Conservation (phyloP, 37 sponge, comb jelly and placozoan species). For the Bolinopsis microptera region DNA sequence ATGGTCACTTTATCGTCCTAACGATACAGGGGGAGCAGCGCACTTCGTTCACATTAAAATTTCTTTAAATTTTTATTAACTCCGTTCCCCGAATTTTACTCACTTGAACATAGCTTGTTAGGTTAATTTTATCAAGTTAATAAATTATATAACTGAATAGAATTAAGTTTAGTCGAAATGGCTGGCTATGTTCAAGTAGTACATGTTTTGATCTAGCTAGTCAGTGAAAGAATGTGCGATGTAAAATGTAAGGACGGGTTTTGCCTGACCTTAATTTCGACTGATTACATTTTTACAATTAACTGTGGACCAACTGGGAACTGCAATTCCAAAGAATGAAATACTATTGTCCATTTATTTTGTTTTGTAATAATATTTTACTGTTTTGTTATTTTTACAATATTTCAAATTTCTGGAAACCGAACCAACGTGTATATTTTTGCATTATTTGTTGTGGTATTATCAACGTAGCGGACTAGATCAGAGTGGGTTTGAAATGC, state of each 20-base stretch:
- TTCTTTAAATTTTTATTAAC: neutral
- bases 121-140: neutral
- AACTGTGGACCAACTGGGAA: neutral
- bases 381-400: slow-evolving; percentile 44
- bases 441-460: no score
- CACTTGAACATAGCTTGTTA: neutral
- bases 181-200: neutral
- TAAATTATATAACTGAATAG: neutral
- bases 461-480: no score
- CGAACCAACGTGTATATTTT: no score
- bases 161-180: neutral
- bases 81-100: neutral
- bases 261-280: neutral
- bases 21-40: no score
- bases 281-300: neutral
- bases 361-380: slow-evolving; percentile 43
- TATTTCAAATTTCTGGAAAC: slow-evolving; percentile 37
- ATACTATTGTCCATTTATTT: slow-evolving; percentile 5
- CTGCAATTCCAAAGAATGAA: neutral
- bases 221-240: neutral
- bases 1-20: no score
- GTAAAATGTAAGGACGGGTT: neutral
- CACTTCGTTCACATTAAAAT: neutral
- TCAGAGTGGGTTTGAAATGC: no score
- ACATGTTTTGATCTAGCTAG: neutral